phyloP scores from a whole-genome alignment of 2,888 invertebrate genomes.

The Tetanocera ferruginea region DNA sequence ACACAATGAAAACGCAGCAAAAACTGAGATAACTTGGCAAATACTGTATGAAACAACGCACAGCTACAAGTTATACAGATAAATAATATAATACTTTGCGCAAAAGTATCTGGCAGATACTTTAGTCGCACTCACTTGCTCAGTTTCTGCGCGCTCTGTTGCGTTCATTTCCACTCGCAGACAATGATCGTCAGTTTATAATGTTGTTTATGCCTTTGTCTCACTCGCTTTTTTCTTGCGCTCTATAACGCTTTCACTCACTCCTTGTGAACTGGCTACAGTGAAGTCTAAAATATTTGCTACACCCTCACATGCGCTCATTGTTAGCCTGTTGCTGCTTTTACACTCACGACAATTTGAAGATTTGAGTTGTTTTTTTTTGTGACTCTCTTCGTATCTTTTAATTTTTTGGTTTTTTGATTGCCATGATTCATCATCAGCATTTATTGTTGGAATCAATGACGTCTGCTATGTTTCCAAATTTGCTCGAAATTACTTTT shows the following conservation, averaged over 20 bases:
- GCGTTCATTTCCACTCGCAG: neutral
- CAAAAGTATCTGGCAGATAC: conserved; percentile 37
- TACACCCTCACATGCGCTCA: neutral
- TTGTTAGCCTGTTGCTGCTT: neutral
- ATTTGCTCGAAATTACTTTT: neutral
- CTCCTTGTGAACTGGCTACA: neutral
- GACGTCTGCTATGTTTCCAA: neutral
- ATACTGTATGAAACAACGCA: conserved; percentile 4
- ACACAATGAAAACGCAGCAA: conserved; percentile 59
- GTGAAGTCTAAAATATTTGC: too few species aligned
- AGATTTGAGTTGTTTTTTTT: neutral
- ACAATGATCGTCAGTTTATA: neutral
- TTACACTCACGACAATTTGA: neutral
- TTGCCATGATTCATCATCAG: neutral
- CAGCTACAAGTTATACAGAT: neutral
- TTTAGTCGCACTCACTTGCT: neutral
- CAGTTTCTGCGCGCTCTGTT: conserved; percentile 1
- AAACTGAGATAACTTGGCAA: conserved; percentile 53
- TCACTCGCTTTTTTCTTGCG: neutral
- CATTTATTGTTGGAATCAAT: neutral
- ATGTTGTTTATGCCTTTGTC: neutral
- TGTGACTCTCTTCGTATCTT: neutral
- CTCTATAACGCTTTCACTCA: neutral
- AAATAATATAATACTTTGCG: neutral
- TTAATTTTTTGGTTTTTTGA: neutral